Percentiles rank a stretch among this genome's conserved stretches.
Evolutionary conservation across 2,797 vertebrate species (phyloP).

Genomic region (Myripristis jacobus): DNA sequence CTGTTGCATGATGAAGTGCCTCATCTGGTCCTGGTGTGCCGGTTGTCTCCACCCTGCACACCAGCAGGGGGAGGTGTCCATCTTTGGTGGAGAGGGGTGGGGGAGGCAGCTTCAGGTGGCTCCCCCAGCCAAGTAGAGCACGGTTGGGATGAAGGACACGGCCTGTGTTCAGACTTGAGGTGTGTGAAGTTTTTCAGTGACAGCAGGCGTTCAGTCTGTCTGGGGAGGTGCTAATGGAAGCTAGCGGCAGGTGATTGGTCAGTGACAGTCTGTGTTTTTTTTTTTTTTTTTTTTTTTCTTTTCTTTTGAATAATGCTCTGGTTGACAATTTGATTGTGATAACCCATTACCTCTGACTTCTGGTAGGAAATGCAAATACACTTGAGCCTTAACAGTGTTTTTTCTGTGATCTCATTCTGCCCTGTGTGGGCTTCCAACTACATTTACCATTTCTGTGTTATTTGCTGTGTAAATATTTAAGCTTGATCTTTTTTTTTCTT

Average conservation of each 20-base stretch:
- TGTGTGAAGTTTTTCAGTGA: slow-evolving; percentile 30
- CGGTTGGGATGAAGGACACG: slow-evolving; percentile 53
- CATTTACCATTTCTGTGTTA: slow-evolving; percentile 71
- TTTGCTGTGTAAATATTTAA: slow-evolving; percentile 85
- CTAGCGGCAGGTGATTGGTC: slow-evolving; percentile 69
- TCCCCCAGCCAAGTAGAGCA: slow-evolving; percentile 29
- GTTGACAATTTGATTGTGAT: slow-evolving; percentile 84
- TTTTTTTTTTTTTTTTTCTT: neutral
- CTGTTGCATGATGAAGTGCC: neutral
- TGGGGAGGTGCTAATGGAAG: slow-evolving; percentile 54
- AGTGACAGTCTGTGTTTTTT: slow-evolving; percentile 43
- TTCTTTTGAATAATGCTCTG: slow-evolving; percentile 67
- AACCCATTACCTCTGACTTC: slow-evolving; percentile 83
- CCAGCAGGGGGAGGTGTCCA: slow-evolving; percentile 56
- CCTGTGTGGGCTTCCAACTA: slow-evolving; percentile 70
- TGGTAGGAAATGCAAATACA: slow-evolving; percentile 75
- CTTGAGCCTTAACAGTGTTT: slow-evolving; percentile 77
- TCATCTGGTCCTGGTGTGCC: neutral
- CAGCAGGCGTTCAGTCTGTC: slow-evolving; percentile 40
- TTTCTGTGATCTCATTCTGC: slow-evolving; percentile 70
- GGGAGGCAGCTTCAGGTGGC: slow-evolving; percentile 8
- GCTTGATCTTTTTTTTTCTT: slow-evolving; percentile 57
- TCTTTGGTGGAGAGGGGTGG: no score
- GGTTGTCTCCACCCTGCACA: slow-evolving; percentile 18
- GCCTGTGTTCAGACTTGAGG: slow-evolving; percentile 43